Conservation (phyloP, 2,888 invertebrate genomes). For the Melieria omissa region DNA sequence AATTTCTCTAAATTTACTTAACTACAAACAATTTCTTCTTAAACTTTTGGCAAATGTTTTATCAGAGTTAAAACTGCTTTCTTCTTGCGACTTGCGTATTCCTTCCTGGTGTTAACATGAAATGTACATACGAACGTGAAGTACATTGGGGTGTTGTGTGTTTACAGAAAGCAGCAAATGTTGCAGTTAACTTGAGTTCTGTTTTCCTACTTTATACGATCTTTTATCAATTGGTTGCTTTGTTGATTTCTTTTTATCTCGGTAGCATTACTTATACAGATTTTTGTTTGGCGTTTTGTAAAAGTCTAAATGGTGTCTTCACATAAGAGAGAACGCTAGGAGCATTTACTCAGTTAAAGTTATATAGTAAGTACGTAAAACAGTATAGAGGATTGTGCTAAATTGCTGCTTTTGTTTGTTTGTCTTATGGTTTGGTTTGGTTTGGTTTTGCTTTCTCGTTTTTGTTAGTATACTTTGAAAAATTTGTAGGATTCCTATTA, state of each 20-base stretch:
- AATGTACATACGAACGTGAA: too few species aligned
- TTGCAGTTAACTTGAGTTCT: constrained; percentile 6
- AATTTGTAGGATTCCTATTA: too few species aligned
- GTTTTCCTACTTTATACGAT: not conserved
- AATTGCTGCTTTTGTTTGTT: not conserved
- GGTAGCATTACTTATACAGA: too few species aligned
- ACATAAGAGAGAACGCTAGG: constrained; percentile 31
- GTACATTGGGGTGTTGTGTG: too few species aligned
- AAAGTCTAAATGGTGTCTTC: constrained; percentile 29
- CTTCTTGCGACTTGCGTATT: too few species aligned
- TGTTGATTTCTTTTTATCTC: not conserved
- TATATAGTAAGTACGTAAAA: constrained; percentile 3
- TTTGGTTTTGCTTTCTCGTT: not conserved
- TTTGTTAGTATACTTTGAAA: too few species aligned
- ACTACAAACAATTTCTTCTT: too few species aligned
- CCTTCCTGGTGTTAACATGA: too few species aligned
- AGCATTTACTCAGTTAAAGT: constrained; percentile 7
- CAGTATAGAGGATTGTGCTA: constrained; percentile 29
- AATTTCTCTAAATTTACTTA: too few species aligned
- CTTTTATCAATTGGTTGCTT: not conserved
- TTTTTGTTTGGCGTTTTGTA: constrained; percentile 27
- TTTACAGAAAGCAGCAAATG: not conserved
- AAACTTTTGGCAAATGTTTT: too few species aligned
- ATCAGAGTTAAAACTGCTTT: too few species aligned
- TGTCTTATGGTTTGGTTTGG: not conserved